These are phyloP conservation scores for Pseudopleuronectes americanus DNA, from an alignment of 2,797 vertebrate genomes.

Conservation along the genomic window DNA sequence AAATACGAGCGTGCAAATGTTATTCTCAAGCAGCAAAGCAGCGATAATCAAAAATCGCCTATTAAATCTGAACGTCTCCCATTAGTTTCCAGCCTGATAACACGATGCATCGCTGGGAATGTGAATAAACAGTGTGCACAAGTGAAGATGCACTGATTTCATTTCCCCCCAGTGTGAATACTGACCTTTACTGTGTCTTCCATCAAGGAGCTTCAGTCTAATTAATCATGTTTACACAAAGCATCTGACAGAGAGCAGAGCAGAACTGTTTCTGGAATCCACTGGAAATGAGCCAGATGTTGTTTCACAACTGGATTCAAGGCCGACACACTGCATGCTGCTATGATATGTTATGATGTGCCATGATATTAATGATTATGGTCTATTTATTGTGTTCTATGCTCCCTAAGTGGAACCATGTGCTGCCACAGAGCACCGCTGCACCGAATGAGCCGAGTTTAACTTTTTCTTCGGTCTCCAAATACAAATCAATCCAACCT, in stretches of 20 bases:
- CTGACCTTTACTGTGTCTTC: constrained; percentile 39
- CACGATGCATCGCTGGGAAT: neutral
- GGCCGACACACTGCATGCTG: neutral
- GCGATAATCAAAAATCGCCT: neutral
- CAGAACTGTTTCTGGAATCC: neutral
- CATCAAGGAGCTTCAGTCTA: constrained; percentile 7
- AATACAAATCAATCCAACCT: constrained; percentile 43
- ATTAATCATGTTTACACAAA: constrained; percentile 27
- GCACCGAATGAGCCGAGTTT: constrained; percentile 2
- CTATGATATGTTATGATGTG: neutral
- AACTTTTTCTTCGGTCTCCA: constrained; percentile 3
- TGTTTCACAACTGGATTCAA: neutral
- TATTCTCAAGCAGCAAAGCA: constrained; percentile 11
- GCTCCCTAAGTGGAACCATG: neutral
- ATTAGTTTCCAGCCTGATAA: constrained; percentile 14
- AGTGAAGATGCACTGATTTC: constrained; percentile 1
- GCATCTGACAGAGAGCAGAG: constrained; percentile 11
- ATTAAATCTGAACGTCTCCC: constrained; percentile 33
- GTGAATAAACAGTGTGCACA: constrained; percentile 28
- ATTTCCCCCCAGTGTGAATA: constrained; percentile 11
- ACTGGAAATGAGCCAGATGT: neutral
- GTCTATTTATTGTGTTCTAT: neutral
- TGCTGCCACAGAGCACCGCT: neutral
- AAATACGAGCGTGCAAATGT: neutral
- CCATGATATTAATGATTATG: neutral